phyloP scores from a whole-genome alignment of 2,113 vertebrate species.

The Monopterus albus region DNA sequence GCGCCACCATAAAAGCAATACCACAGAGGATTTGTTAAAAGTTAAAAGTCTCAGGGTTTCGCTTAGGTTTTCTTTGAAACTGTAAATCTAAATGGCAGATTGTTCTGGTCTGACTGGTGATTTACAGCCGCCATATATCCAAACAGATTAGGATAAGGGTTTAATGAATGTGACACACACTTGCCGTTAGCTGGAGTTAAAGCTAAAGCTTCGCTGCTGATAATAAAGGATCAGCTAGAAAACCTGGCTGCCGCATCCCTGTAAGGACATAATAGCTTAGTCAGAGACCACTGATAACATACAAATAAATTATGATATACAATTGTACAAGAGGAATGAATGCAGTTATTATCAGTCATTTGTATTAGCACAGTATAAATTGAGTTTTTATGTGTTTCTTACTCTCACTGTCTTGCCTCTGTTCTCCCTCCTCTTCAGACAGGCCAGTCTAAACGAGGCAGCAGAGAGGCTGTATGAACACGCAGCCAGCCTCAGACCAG shows the following conservation, averaged over 20 bases:
- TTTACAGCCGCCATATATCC: conserved; percentile 38
- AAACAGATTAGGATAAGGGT: conserved; percentile 25
- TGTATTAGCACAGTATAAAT: background rate
- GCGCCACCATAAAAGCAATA: conserved; percentile 17
- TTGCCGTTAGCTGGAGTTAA: conserved; percentile 20
- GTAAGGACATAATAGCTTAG: too few relatives aligned
- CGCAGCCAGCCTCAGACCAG: conserved; percentile 90
- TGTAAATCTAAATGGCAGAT: conserved; percentile 55
- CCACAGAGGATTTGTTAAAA: conserved; percentile 45
- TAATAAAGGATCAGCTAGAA: conserved; percentile 9
- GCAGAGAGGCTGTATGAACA: conserved; percentile 91
- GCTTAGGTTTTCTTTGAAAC: conserved; percentile 17
- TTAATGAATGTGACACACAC: conserved; percentile 14
- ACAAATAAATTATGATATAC: too few relatives aligned
- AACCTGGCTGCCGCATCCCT: too few relatives aligned
- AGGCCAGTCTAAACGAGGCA: conserved; percentile 95
- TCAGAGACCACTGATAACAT: too few relatives aligned
- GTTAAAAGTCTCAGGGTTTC: conserved; percentile 42
- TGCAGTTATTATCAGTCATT: background rate
- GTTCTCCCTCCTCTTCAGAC: conserved; percentile 77
- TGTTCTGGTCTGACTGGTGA: conserved; percentile 3
- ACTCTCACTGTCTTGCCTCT: background rate
- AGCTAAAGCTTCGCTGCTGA: background rate
- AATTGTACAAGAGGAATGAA: conserved; percentile 6
- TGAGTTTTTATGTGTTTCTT: conserved; percentile 3